Conservation (phyloP, 1,140 invertebrate genomes). For the Drosophila mauritiana region DNA sequence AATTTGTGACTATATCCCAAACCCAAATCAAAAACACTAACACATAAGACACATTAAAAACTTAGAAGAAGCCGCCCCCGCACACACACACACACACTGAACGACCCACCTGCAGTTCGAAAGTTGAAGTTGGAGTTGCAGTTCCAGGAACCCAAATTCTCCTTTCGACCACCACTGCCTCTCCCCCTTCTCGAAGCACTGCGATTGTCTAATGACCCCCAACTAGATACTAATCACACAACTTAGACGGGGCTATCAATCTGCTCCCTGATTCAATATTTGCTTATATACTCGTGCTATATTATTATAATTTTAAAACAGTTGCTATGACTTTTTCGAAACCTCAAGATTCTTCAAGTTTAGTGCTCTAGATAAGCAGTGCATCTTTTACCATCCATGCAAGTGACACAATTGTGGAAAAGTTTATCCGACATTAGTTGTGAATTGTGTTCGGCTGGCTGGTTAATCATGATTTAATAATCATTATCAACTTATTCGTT, state of each 20-base stretch:
- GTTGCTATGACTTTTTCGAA: background rate
- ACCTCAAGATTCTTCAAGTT: background rate
- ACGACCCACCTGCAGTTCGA: background rate
- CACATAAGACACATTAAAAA: background rate
- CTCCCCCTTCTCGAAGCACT: background rate
- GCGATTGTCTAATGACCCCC: background rate
- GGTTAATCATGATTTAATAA: too few relatives aligned
- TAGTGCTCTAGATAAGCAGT: background rate
- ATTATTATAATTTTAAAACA: too few relatives aligned
- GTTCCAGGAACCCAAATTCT: background rate
- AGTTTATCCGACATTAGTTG: too few relatives aligned
- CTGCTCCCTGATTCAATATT: background rate
- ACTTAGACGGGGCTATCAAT: background rate
- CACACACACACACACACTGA: background rate
- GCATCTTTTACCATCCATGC: background rate
- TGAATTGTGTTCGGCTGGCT: too few relatives aligned
- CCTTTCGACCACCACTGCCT: background rate
- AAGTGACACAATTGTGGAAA: too few relatives aligned
- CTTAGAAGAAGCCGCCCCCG: background rate
- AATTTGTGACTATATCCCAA: slow-evolving; percentile 50
- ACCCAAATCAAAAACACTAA: slow-evolving; percentile 9
- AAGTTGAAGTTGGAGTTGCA: background rate
- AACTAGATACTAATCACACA: background rate
- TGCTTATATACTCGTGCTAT: background rate
- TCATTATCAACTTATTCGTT: too few relatives aligned